Conservation (phyloP, 2,797 vertebrate genomes). For the Chelidonichthys spinosus region DNA sequence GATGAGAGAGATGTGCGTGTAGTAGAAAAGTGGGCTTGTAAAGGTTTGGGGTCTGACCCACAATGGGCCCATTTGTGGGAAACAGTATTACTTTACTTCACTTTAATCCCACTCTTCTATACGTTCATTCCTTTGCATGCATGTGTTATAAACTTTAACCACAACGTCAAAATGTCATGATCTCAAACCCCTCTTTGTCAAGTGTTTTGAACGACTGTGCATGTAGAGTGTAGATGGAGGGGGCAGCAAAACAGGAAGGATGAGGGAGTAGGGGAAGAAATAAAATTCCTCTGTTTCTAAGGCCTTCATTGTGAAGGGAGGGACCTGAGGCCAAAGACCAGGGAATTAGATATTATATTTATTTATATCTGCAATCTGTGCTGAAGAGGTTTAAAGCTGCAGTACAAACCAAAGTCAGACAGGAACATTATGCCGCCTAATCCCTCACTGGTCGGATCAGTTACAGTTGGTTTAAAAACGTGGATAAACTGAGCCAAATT, state of each 20-base stretch:
- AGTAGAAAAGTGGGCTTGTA: slow-evolving; percentile 16
- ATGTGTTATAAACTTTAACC: not conserved
- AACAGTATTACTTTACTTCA: slow-evolving; percentile 8
- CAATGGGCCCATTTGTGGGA: slow-evolving; percentile 10
- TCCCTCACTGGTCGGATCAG: slow-evolving; percentile 30
- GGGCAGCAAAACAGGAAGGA: slow-evolving; percentile 10
- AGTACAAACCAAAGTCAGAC: slow-evolving; percentile 27
- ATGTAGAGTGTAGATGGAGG: not conserved
- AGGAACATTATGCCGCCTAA: slow-evolving; percentile 34
- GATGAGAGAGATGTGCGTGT: slow-evolving; percentile 13
- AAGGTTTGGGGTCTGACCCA: slow-evolving; percentile 1
- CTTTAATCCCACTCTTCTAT: slow-evolving; percentile 4
- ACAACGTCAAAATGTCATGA: not conserved
- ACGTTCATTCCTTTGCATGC: not conserved
- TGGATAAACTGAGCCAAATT: slow-evolving; percentile 26
- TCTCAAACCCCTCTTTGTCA: slow-evolving; percentile 8
- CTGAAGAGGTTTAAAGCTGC: slow-evolving; percentile 42
- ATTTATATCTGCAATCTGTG: slow-evolving; percentile 54
- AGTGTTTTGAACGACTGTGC: not conserved
- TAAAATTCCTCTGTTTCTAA: slow-evolving; percentile 10
- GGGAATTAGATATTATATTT: slow-evolving; percentile 57
- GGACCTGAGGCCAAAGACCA: slow-evolving; percentile 28
- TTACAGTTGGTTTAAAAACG: slow-evolving; percentile 42
- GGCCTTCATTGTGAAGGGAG: slow-evolving; percentile 12
- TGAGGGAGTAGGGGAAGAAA: not conserved